Evolutionary conservation across 2,888 invertebrate species (phyloP).

Genomic region (Cephus nigrinus): DNA sequence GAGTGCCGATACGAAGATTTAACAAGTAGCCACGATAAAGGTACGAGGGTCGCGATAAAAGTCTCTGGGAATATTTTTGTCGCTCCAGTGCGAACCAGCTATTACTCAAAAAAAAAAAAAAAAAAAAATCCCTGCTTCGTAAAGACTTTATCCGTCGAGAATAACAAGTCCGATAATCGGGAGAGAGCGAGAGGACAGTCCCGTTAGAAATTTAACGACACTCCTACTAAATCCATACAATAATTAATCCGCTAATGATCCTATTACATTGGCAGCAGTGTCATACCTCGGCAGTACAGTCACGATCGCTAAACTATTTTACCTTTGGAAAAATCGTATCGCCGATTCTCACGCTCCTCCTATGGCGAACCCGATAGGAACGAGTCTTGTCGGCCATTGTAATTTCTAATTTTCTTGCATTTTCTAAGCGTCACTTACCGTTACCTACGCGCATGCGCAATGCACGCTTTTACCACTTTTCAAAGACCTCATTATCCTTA

Average conservation of each 20-base stretch:
- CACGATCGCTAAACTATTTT: slow-evolving; percentile 28
- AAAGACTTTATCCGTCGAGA: not conserved
- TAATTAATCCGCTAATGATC: slow-evolving; percentile 37
- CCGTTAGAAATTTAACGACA: not conserved
- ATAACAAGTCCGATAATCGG: not conserved
- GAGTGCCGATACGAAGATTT: not conserved
- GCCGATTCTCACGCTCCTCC: slow-evolving; percentile 53
- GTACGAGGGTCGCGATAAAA: not conserved
- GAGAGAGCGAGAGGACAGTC: no score
- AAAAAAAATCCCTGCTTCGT: not conserved
- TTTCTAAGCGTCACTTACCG: not conserved
- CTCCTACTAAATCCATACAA: not conserved
- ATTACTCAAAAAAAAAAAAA: not conserved
- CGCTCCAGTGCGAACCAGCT: not conserved
- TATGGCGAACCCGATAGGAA: slow-evolving; percentile 23
- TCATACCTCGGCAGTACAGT: slow-evolving; percentile 27
- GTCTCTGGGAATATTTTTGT: not conserved
- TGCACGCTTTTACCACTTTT: not conserved
- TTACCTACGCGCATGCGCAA: not conserved
- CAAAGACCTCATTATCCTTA: not conserved
- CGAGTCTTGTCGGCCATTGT: slow-evolving; percentile 33
- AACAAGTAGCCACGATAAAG: not conserved
- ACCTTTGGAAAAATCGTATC: slow-evolving; percentile 30
- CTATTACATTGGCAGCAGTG: slow-evolving; percentile 22
- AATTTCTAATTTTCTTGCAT: slow-evolving; percentile 38